These are phyloP conservation scores for Holotrichia oblita DNA, from an alignment of 1,140 invertebrate genomes.

Conservation along the genomic window DNA sequence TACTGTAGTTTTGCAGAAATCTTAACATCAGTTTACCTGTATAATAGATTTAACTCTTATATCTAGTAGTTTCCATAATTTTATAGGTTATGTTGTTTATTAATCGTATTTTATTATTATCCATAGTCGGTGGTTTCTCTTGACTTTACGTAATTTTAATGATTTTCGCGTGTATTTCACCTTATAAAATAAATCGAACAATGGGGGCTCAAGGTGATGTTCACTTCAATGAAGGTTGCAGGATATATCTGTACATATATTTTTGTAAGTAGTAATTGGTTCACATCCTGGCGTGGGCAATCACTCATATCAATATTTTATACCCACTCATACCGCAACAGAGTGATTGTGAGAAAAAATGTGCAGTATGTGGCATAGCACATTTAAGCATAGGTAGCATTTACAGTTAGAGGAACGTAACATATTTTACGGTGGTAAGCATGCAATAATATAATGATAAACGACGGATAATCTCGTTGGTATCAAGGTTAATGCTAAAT, in stretches of 20 bases:
- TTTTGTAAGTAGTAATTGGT: constrained; percentile 18
- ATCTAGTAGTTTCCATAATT: too few species aligned
- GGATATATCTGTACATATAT: neutral
- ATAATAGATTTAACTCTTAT: too few species aligned
- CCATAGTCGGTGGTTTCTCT: too few species aligned
- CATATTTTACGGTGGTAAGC: neutral
- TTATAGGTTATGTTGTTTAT: too few species aligned
- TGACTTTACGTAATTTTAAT: too few species aligned
- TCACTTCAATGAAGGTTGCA: constrained; percentile 15
- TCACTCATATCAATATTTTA: constrained; percentile 27
- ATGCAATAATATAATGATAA: constrained; percentile 16
- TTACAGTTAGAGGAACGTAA: constrained; percentile 6
- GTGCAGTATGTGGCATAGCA: neutral
- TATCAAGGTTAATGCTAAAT: constrained; percentile 14
- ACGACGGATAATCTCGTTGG: constrained; percentile 4
- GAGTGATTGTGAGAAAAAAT: neutral
- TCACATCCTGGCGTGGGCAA: constrained; percentile 9
- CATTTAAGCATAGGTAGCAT: neutral
- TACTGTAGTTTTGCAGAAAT: too few species aligned
- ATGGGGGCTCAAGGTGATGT: constrained; percentile 16
- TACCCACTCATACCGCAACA: neutral
- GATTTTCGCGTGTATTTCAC: too few species aligned
- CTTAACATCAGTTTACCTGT: too few species aligned
- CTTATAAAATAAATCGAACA: too few species aligned
- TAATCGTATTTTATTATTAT: too few species aligned